Base-by-base conservation (phyloP, 2,888 invertebrate species). In the Mesorhabditis sp. region DNA sequence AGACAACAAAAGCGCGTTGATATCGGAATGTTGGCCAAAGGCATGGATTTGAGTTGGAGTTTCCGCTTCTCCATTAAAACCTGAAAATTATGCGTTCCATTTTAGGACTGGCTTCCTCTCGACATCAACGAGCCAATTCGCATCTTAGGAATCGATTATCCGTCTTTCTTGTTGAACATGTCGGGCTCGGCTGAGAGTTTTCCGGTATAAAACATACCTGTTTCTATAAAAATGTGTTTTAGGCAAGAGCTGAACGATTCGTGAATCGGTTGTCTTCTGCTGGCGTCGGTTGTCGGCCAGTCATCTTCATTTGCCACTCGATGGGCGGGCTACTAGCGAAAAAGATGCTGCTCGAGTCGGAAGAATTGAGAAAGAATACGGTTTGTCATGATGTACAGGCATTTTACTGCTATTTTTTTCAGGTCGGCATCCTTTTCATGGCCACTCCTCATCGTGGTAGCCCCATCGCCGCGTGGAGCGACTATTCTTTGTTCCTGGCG, bases 241-340 rank as follows among this genome's bases (percentile, higher is more conserved):
- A 66, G 77, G 77, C 71, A 70, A 1, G 83, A 50, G 71, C 82
- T 0, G 72, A 80, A 45, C 72, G 77, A 3, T 77, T 77, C 69
- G 70, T 75, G 62, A 63, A 68, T 5, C 76, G 76, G 69, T 70
- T 83, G 15, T 63, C 68, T 45, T 68, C 65, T 1, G 80, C 80
- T 15, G 82, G 82, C 6, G 74, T 83, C 4, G 83, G 83, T 4
- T 74, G 73, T 7, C 71, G 83, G 5, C 83, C 83, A 0, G 73
- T 83, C 4, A 71, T 83, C 3, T 83, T 83, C 67, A 79, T 83
- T 7, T 81, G 82, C 68, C 83, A 83, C 70, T 77, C 77, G 5
- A 79, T 83, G 81, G 83, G 83, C 10, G 83, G 83, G 15, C 72
- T 83, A 5, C 74, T 83, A 3, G 79, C 82, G 15, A 83, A 83